Percentiles rank a stretch among this genome's conserved stretches.
Conservation (phyloP, 2,113 vertebrate species). For the Myrmecophaga tridactyla region DNA sequence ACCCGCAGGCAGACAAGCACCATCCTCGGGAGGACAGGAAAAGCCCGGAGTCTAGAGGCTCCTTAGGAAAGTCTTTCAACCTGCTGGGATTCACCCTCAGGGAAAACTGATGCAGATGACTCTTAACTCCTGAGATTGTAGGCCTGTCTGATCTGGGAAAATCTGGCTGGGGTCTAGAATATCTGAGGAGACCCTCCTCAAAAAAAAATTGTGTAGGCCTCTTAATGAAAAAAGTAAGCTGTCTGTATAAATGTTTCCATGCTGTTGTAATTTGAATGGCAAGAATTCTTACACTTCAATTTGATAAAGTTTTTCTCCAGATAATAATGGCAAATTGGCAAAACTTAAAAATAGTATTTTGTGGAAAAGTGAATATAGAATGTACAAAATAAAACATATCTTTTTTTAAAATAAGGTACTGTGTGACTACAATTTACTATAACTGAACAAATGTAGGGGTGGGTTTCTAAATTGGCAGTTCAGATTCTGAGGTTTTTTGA, state of each 20-base stretch:
- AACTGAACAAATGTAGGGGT: slow-evolving; percentile 42
- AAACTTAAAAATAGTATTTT: not conserved
- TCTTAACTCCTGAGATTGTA: too few species aligned
- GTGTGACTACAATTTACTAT: not conserved
- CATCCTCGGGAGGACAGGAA: too few species aligned
- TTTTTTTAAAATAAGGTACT: not conserved
- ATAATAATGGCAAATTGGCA: not conserved
- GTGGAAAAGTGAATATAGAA: slow-evolving; percentile 47
- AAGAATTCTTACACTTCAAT: not conserved
- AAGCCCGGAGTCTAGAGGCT: too few species aligned
- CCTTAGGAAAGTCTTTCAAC: too few species aligned
- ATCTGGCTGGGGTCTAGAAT: too few species aligned
- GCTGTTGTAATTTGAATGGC: slow-evolving; percentile 20
- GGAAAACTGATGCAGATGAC: too few species aligned
- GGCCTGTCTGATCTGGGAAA: too few species aligned
- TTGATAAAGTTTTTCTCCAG: not conserved
- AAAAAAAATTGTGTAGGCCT: not conserved
- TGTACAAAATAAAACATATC: slow-evolving; percentile 42
- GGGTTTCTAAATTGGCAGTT: not conserved
- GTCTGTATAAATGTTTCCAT: not conserved
- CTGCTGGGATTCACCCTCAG: too few species aligned
- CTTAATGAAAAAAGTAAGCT: not conserved
- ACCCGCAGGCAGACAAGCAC: too few species aligned
- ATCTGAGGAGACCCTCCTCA: too few species aligned
- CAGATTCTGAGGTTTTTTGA: slow-evolving; percentile 53